Evolutionary conservation across 2,888 invertebrate genomes (phyloP).

Genomic region (Anticlea derivata): DNA sequence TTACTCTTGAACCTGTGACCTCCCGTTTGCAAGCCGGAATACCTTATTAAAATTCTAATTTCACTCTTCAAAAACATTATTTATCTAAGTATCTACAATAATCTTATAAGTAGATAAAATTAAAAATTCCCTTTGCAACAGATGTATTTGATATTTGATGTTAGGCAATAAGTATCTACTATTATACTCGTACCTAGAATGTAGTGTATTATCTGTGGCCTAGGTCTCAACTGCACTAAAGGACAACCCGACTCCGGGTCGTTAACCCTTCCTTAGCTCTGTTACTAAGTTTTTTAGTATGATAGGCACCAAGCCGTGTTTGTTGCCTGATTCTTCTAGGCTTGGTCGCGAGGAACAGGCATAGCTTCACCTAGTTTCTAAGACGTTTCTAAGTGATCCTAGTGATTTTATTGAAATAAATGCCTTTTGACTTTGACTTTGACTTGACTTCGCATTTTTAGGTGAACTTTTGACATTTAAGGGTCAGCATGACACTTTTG

Average conservation of each 20-base stretch:
- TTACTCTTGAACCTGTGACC: constrained; percentile 14
- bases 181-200: constrained; percentile 5
- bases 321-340: too few species aligned
- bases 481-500: constrained; percentile 8
- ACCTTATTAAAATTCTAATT: too few species aligned
- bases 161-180: constrained; percentile 25
- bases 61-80: neutral
- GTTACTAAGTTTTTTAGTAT: constrained; percentile 15
- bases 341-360: too few species aligned
- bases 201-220: constrained; percentile 17
- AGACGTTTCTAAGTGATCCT: too few species aligned
- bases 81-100: too few species aligned
- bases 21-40: constrained; percentile 1
- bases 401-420: too few species aligned
- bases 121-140: constrained; percentile 14
- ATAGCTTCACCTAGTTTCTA: too few species aligned
- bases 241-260: constrained; percentile 37
- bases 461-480: constrained; percentile 7
- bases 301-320: too few species aligned
- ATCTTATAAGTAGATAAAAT: too few species aligned
- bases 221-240: constrained; percentile 29
- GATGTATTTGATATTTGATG: constrained; percentile 27
- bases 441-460: too few species aligned
- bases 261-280: constrained; percentile 32
- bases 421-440: too few species aligned